phyloP scores from a whole-genome alignment of 2,888 invertebrate species.

The Agapetus fuscipes region DNA sequence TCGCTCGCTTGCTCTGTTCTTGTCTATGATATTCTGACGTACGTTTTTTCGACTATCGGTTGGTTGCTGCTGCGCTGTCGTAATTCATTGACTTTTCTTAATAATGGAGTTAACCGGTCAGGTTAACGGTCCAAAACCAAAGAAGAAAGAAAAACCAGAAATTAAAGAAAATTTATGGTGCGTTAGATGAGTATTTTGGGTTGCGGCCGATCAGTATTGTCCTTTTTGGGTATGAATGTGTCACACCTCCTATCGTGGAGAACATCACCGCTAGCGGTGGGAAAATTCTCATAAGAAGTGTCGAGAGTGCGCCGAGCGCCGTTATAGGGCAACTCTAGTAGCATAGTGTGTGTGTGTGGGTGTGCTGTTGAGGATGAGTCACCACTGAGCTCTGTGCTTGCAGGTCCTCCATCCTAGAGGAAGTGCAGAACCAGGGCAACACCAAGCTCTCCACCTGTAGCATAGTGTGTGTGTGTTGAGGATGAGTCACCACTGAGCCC shows the following conservation, averaged over 20 bases:
- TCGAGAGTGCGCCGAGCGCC: not conserved
- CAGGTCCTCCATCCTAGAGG: slow-evolving; percentile 90
- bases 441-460: slow-evolving; percentile 92
- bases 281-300: slow-evolving; percentile 14
- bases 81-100: slow-evolving; percentile 14
- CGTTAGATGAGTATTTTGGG: slow-evolving; percentile 38
- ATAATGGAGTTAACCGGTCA: slow-evolving; percentile 48
- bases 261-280: slow-evolving; percentile 11
- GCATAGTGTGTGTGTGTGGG: slow-evolving; percentile 87
- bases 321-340: too few relatives aligned
- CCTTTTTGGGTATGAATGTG: slow-evolving; percentile 46
- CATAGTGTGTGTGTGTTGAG: slow-evolving; percentile 84
- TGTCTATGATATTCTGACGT: slow-evolving; percentile 18
- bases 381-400: too few relatives aligned
- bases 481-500: too few relatives aligned
- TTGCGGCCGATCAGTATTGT: slow-evolving; percentile 34
- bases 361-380: too few relatives aligned
- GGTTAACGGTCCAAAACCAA: slow-evolving; percentile 47
- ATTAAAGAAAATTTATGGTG: slow-evolving; percentile 60
- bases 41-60: slow-evolving; percentile 13
- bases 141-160: slow-evolving; percentile 53
- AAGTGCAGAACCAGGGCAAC: slow-evolving; percentile 91
- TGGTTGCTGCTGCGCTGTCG: slow-evolving; percentile 17
- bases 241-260: slow-evolving; percentile 40
- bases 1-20: too few relatives aligned